Base-by-base conservation (phyloP, 2,113 vertebrate species). In the Coryphaenoides rupestris region DNA sequence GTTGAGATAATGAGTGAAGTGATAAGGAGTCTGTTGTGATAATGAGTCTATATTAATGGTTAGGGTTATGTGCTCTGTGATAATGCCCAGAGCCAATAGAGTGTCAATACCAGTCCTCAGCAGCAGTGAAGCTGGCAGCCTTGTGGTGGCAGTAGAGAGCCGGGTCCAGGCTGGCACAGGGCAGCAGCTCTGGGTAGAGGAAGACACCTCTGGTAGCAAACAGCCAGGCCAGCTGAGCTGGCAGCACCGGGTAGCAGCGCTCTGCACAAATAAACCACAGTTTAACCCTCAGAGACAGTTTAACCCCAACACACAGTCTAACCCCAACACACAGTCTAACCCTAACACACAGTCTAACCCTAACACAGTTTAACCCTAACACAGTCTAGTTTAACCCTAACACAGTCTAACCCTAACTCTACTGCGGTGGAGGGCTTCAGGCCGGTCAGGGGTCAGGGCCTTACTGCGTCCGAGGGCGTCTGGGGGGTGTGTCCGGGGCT, bases 171-270 rank as follows among this genome's bases (percentile, higher is more conserved):
- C 91, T 91, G 78, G 86, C 92, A 2, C 86, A 33, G 2, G 96
- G 95, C 68, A 99, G 90, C 2, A 99, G 73, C 77, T 98, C 93
- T 0, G 94, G 95, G 75, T 98, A 94, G 79, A 99, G 92, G 21
- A 99, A 99, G 55, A 95, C 90, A 0, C 86, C 86, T 21, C 88
- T 91, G 0, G 95, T 98, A 21, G 93, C 92, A 66, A 99, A 84
- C 65, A 96, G 83, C 96, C 96, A 99, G 0, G 95, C 93, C 6
- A 95, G 84, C 65, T 93, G 87, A 33, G 92, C 89, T 0, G 95
- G 93, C 71, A 98, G 78, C 70, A 89, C 82, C 0, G 91, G 90
- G 52, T 88, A 89, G 50, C 91, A 82, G 1, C 62, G 87, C 64
- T 84, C 93, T 96, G 47, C 15, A n/a, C 5, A 6, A 6, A n/a